Conservation (phyloP, 2,797 vertebrate species). For the Sebastiscus albofasciatus region DNA sequence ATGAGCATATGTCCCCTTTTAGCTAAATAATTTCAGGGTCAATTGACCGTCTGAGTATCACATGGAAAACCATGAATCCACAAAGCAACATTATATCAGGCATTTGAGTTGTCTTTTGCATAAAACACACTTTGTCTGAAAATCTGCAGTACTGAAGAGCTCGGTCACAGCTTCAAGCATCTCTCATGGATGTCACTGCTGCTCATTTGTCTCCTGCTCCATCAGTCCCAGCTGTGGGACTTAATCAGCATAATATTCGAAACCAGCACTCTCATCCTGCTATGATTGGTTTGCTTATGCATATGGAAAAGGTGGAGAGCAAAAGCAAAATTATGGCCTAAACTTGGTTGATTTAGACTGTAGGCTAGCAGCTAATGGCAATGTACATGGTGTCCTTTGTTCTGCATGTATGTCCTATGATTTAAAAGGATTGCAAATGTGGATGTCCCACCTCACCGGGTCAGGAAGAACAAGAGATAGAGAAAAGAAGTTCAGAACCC, state of each 20-base stretch:
- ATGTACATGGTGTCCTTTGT: not conserved
- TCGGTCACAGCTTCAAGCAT: constrained; percentile 7
- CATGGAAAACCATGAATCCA: not conserved
- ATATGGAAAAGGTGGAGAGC: constrained; percentile 46
- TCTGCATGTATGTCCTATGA: not conserved
- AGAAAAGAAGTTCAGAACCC: not conserved
- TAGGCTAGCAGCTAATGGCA: not conserved
- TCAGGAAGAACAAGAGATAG: not conserved
- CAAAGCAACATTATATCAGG: not conserved
- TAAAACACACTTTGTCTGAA: not conserved
- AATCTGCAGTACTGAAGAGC: not conserved
- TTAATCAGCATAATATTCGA: constrained; percentile 57
- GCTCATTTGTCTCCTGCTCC: constrained; percentile 16
- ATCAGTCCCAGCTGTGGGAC: constrained; percentile 40
- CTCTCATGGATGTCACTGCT: constrained; percentile 21
- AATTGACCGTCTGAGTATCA: not conserved
- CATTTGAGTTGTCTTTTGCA: not conserved
- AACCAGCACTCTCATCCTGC: constrained; percentile 22
- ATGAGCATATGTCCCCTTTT: no score
- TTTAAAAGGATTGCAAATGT: not conserved
- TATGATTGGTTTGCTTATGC: constrained; percentile 42
- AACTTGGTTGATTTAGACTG: constrained; percentile 1
- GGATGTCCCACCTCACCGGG: not conserved
- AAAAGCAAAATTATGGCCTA: constrained; percentile 17
- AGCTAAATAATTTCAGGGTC: not conserved